Percentiles rank a stretch among this genome's conserved stretches.
phyloP scores from a whole-genome alignment of 2,888 invertebrate species.

The Coremacera marginata region DNA sequence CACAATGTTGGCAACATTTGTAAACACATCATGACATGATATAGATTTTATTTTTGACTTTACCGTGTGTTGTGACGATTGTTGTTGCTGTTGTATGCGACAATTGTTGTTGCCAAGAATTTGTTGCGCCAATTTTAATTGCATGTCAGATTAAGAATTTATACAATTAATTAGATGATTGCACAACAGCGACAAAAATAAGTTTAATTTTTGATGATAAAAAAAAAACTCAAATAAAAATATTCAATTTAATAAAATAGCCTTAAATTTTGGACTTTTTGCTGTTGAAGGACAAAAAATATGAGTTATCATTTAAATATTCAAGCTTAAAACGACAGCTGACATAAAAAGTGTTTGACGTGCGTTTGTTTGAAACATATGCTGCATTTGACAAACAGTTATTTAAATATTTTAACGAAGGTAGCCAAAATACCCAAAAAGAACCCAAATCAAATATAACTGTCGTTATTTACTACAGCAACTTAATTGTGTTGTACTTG shows the following conservation, averaged over 20 bases:
- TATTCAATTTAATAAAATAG: neutral
- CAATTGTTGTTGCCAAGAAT: conserved; percentile 16
- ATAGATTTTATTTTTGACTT: neutral
- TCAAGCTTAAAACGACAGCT: neutral
- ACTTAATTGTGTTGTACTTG: too few relatives aligned
- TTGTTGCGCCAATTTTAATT: conserved; percentile 11
- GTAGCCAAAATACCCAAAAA: too few relatives aligned
- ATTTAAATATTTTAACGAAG: too few relatives aligned
- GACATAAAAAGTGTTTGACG: too few relatives aligned
- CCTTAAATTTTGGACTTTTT: neutral
- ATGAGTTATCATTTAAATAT: neutral
- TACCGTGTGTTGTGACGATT: neutral
- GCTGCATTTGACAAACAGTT: too few relatives aligned
- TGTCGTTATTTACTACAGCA: too few relatives aligned
- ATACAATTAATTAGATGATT: conserved; percentile 24
- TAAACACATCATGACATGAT: neutral
- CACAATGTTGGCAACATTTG: neutral
- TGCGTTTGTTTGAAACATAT: too few relatives aligned
- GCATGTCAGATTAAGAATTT: conserved; percentile 24
- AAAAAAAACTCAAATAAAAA: too few relatives aligned
- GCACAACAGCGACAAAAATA: neutral
- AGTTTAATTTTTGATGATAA: too few relatives aligned
- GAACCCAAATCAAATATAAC: too few relatives aligned
- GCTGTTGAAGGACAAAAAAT: neutral
- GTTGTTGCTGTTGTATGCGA: neutral